Base-by-base conservation (phyloP, 2,113 vertebrate species). In the Dipodomys spectabilis region DNA sequence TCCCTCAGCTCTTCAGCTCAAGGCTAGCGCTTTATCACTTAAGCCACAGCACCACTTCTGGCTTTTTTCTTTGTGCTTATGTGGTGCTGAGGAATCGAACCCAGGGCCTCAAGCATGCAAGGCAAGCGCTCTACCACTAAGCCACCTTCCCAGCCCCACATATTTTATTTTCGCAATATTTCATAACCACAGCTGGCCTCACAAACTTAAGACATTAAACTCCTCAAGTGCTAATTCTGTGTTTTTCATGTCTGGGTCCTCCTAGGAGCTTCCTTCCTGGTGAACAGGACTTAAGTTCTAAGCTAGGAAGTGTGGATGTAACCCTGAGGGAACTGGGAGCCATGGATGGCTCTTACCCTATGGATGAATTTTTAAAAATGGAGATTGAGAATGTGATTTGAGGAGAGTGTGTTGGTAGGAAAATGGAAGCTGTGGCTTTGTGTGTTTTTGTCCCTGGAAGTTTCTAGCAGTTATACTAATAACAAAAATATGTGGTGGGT, bases 381-480 rank as follows among this genome's bases (percentile, higher is more conserved):
- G 39, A 11, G 60, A 27, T 3, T n/a, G 35, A 87, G 73, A 84
- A 15, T 49, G 57, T 39, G 74, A 77, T 45, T 84, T 35, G 15
- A 30, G 39, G 20, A 71, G 45, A 86, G 2, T 30, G 74, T 91
- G 68, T 72, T 72, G 80, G 74, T 30, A 67, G 23, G 23, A 53
- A 86, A 64, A 82, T 27, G 19, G 53, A 84, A 69, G 28, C 62
- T 62, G 65, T 71, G 60, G 65, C 65, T 92, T 93, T 45, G 12
- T 80, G 9, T 35, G 49, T 86, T 86, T 15, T 9, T 68, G 72
- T 28, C 49, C n/a, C 30, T 83, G 81, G 16, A 88, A 16, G 78
- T 82, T 90, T 60, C 82, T 91, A 45, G n/a, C 77, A 53, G 30
- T 94, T 87, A 65, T 49, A 28, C 35, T 88, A 90, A 92, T 69